Conservation (phyloP, 1,140 invertebrate genomes). For the Cydia amplana region DNA sequence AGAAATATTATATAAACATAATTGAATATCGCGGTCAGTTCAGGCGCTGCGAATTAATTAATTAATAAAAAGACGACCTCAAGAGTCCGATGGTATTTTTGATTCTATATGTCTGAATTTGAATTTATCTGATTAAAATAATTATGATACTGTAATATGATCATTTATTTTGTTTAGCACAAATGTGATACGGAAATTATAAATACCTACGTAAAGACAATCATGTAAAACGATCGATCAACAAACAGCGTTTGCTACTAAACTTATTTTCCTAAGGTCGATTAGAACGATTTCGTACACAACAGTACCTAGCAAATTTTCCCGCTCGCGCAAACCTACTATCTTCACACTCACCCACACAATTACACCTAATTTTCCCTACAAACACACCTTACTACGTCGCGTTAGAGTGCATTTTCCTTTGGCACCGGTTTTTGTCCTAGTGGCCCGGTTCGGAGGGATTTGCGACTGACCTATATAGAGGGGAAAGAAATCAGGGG, state of each 20-base stretch:
- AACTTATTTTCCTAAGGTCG: background rate
- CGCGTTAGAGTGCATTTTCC: background rate
- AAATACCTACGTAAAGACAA: background rate
- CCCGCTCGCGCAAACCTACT: conserved; percentile 5
- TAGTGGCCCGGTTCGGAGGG: conserved; percentile 11
- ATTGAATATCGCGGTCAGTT: too few species aligned
- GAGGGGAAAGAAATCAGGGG: conserved; percentile 30
- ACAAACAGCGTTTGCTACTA: background rate
- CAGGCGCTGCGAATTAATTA: too few species aligned
- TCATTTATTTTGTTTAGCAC: too few species aligned
- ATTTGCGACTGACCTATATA: conserved; percentile 24
- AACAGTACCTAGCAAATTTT: conserved; percentile 18
- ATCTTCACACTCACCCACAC: conserved; percentile 21
- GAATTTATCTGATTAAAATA: too few species aligned
- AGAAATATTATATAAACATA: too few species aligned
- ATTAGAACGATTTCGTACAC: background rate
- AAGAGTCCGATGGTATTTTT: too few species aligned
- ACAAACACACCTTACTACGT: background rate
- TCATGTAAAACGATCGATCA: background rate
- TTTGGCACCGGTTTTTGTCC: background rate
- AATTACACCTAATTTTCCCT: background rate
- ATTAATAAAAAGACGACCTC: too few species aligned
- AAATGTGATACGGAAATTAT: too few species aligned
- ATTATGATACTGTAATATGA: too few species aligned
- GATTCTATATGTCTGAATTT: too few species aligned